A percentile compares a stretch with the other conserved stretches of the same genome.
Evolutionary conservation across 2,888 invertebrate species (phyloP).

Genomic region (Calameuta idolon): DNA sequence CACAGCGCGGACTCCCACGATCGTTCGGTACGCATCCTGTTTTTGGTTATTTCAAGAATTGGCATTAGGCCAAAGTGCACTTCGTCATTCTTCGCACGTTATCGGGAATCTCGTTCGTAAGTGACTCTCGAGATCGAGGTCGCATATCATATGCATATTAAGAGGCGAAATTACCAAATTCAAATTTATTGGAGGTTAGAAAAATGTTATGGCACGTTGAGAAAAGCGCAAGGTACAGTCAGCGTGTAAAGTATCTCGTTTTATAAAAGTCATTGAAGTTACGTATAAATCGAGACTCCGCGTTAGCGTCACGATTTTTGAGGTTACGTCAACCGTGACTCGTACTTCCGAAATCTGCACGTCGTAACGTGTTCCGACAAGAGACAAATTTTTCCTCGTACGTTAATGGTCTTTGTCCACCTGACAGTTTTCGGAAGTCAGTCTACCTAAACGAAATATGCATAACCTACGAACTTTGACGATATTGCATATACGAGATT

Average conservation of each 20-base stretch:
- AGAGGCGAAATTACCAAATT: background rate
- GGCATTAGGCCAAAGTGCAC: background rate
- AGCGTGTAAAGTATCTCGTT: background rate
- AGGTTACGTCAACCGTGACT: background rate
- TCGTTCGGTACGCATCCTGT: background rate
- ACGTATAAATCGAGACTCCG: background rate
- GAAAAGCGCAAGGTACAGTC: background rate
- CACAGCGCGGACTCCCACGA: background rate
- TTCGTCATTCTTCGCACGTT: background rate
- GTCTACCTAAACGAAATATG: background rate
- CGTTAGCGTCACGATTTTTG: background rate
- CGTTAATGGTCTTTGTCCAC: background rate
- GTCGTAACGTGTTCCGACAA: background rate
- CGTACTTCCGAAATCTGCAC: background rate
- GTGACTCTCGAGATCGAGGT: background rate
- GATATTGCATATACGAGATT: background rate
- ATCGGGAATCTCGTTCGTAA: background rate
- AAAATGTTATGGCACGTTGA: background rate
- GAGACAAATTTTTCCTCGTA: background rate
- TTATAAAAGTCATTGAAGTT: background rate
- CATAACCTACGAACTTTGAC: background rate
- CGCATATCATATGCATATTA: background rate
- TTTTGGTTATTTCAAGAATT: background rate
- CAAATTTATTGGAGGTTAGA: background rate
- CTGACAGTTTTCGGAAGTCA: background rate